A percentile compares a stretch with the other conserved stretches of the same genome.
Evolutionary conservation across 2,113 vertebrate species (phyloP).

Genomic region (Sceloporus tristichus): DNA sequence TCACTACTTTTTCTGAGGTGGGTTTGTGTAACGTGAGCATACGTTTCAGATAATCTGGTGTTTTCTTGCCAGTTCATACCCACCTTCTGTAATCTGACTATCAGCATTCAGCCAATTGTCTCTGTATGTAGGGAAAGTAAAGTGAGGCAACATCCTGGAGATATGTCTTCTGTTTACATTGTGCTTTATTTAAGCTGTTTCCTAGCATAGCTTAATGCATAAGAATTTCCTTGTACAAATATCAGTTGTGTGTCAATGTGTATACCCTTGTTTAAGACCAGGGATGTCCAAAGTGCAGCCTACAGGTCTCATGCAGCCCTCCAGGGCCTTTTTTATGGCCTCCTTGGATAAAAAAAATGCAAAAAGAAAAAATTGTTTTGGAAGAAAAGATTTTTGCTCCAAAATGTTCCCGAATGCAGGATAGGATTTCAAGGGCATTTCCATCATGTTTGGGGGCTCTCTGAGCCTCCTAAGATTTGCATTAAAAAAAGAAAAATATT

Average conservation of each 20-base stretch:
- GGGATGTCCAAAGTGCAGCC: too few species aligned
- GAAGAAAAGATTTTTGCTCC: too few species aligned
- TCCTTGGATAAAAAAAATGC: too few species aligned
- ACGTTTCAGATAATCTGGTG: background rate
- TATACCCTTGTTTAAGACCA: background rate
- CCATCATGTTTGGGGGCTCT: too few species aligned
- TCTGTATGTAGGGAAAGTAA: background rate
- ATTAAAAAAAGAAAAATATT: too few species aligned
- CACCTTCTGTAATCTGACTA: background rate
- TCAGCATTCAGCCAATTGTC: background rate
- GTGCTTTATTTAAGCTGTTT: background rate
- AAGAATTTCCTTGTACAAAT: background rate
- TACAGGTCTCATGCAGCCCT: too few species aligned
- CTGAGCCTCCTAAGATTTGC: too few species aligned
- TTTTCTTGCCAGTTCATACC: background rate
- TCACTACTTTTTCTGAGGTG: background rate
- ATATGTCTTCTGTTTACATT: background rate
- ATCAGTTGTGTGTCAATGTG: background rate
- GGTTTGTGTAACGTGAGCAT: background rate
- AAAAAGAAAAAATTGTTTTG: too few species aligned
- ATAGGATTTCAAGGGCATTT: too few species aligned
- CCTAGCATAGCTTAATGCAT: background rate
- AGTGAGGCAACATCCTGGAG: background rate
- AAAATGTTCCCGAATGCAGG: too few species aligned
- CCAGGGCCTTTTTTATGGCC: too few species aligned